A percentile compares a stretch with the other conserved stretches of the same genome.
Conservation (phyloP, 2,113 vertebrate genomes). For the Erythrocercus mccallii region DNA sequence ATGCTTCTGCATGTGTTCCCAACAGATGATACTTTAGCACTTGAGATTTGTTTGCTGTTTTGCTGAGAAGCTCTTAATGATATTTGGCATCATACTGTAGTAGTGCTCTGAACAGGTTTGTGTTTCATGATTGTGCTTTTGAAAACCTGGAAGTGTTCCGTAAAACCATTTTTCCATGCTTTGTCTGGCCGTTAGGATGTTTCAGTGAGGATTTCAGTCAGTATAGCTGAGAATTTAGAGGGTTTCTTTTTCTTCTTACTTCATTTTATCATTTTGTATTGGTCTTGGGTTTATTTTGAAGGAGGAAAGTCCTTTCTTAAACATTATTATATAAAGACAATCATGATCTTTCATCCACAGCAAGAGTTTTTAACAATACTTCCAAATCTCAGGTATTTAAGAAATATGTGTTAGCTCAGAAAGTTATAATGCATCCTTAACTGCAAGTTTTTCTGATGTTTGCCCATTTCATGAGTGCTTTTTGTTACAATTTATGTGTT, state of each 20-base stretch:
- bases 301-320: not conserved
- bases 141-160: not conserved
- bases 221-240: not conserved
- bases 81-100: not conserved
- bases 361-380: not conserved
- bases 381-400: not conserved
- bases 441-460: not conserved
- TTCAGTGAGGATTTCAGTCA: not conserved
- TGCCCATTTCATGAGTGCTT: not conserved
- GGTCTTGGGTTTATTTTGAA: not conserved
- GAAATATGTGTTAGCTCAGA: not conserved
- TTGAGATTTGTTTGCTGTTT: conserved; percentile 13
- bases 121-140: not conserved
- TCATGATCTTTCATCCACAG: not conserved
- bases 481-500: not conserved
- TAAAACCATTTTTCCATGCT: not conserved
- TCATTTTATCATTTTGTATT: not conserved
- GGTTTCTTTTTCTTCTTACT: not conserved
- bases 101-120: not conserved
- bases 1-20: not conserved
- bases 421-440: not conserved
- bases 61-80: not conserved
- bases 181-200: not conserved
- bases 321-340: not conserved
- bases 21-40: conserved; percentile 6